A percentile compares a stretch with the other conserved stretches of the same genome.
phyloP scores from a whole-genome alignment of 2,797 vertebrate species.

The Heterohyrax brucei region DNA sequence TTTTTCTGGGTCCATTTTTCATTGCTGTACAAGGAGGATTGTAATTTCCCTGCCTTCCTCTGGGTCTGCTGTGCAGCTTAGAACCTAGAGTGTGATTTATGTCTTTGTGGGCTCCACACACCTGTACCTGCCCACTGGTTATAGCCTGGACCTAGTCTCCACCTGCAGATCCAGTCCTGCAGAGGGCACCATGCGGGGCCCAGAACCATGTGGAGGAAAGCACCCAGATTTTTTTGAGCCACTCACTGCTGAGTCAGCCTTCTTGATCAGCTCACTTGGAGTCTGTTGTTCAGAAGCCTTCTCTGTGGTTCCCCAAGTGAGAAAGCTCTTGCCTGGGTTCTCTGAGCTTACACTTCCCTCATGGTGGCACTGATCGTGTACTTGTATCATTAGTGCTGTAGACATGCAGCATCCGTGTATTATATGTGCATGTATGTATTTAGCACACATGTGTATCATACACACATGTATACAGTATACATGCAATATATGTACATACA shows the following conservation, averaged over 20 bases:
- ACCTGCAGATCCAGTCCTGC: background rate
- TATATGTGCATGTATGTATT: too few species aligned
- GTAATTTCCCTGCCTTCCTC: background rate
- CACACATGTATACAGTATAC: too few species aligned
- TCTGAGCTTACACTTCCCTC: background rate
- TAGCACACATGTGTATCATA: too few species aligned
- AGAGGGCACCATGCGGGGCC: too few species aligned
- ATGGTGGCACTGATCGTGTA: background rate
- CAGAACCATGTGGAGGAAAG: background rate
- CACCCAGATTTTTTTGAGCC: fast-evolving
- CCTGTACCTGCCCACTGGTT: too few species aligned
- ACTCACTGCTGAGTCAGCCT: fast-evolving
- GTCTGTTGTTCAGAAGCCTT: too few species aligned
- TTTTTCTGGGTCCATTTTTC: background rate
- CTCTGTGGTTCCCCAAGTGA: too few species aligned
- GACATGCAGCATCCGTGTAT: too few species aligned
- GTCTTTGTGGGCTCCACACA: fast-evolving
- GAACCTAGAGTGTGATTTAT: fast-evolving
- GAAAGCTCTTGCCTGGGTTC: fast-evolving
- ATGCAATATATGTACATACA: too few species aligned
- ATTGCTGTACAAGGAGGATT: fast-evolving
- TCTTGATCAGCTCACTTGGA: background rate
- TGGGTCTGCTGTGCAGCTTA: fast-evolving
- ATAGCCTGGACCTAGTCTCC: background rate
- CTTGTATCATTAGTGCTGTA: too few species aligned